A percentile compares a stretch with the other conserved stretches of the same genome.
These are phyloP conservation scores for Pammene fasciana DNA, from an alignment of 2,888 invertebrate genomes.

Conservation along the genomic window DNA sequence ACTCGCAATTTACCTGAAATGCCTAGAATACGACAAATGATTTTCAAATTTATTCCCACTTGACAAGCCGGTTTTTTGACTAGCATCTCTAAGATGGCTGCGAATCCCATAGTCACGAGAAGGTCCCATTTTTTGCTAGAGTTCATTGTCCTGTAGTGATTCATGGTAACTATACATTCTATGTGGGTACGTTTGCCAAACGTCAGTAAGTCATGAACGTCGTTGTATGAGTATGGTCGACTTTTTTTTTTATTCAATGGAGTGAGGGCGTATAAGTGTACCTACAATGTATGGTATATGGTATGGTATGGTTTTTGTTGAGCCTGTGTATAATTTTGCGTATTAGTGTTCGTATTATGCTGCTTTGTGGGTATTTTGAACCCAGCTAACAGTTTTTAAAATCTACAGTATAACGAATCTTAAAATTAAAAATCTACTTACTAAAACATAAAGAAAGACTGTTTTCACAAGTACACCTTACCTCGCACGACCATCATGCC, in stretches of 20 bases:
- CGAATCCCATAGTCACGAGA: conserved; percentile 39
- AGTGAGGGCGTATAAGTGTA: not conserved
- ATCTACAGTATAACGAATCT: too few species aligned
- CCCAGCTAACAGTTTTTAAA: not conserved
- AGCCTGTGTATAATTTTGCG: too few species aligned
- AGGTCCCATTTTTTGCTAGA: conserved; percentile 37
- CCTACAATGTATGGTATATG: too few species aligned
- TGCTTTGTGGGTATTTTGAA: conserved; percentile 7
- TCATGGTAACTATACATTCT: conserved; percentile 31
- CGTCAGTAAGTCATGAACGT: conserved; percentile 9
- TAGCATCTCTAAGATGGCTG: conserved; percentile 1
- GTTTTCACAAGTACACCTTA: not conserved
- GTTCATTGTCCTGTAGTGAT: conserved; percentile 37
- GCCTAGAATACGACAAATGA: conserved; percentile 15
- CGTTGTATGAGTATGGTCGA: not conserved
- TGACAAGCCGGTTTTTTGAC: conserved; percentile 21
- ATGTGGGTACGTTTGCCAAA: conserved; percentile 18
- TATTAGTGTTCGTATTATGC: too few species aligned
- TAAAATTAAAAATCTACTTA: too few species aligned
- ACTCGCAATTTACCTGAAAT: conserved; percentile 22
- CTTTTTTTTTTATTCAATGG: not conserved
- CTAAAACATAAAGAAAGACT: not conserved
- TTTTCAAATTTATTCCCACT: conserved; percentile 27
- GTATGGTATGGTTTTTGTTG: too few species aligned
- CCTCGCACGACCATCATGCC: too few species aligned